These are phyloP conservation scores for Sminthurinus signatus DNA, from an alignment of 1,140 invertebrate species.

Conservation along the genomic window DNA sequence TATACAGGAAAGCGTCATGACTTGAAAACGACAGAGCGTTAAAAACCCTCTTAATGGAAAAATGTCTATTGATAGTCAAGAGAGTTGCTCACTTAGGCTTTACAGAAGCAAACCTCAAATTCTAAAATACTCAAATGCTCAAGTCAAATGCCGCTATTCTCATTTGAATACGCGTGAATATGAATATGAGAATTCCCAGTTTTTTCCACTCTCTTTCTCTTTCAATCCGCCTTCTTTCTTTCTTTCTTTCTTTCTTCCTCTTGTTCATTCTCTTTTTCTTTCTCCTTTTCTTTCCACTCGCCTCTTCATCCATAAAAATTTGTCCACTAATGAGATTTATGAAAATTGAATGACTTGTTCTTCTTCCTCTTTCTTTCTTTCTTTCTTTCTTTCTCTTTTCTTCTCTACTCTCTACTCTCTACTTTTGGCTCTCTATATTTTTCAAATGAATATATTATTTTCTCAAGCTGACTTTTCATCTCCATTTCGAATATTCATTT, in stretches of 20 bases:
- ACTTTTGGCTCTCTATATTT: background rate
- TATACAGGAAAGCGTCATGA: no score
- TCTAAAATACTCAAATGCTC: no score
- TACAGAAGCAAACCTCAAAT: conserved; percentile 29
- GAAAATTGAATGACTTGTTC: conserved; percentile 40
- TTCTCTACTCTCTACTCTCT: no score
- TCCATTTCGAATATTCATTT: conserved; percentile 4
- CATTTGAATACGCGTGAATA: no score
- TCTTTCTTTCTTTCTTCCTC: no score
- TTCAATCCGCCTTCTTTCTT: no score
- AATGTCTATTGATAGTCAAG: conserved; percentile 40
- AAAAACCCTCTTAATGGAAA: conserved; percentile 42
- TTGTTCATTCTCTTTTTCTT: no score
- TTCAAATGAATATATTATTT: conserved; percentile 40
- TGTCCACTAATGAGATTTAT: conserved; percentile 41
- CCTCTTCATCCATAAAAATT: conserved; percentile 34
- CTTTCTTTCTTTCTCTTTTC: background rate
- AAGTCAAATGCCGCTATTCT: conserved; percentile 32
- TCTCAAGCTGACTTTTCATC: conserved; percentile 25
- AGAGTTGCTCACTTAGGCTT: conserved; percentile 20
- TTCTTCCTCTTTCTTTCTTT: conserved; percentile 7
- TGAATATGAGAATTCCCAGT: conserved; percentile 36
- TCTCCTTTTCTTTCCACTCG: no score
- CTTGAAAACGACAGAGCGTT: conserved; percentile 1
- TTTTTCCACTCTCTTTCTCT: no score